phyloP scores from a whole-genome alignment of 92 coral and sea anemone genomes.

The Epizoanthus fatuus region DNA sequence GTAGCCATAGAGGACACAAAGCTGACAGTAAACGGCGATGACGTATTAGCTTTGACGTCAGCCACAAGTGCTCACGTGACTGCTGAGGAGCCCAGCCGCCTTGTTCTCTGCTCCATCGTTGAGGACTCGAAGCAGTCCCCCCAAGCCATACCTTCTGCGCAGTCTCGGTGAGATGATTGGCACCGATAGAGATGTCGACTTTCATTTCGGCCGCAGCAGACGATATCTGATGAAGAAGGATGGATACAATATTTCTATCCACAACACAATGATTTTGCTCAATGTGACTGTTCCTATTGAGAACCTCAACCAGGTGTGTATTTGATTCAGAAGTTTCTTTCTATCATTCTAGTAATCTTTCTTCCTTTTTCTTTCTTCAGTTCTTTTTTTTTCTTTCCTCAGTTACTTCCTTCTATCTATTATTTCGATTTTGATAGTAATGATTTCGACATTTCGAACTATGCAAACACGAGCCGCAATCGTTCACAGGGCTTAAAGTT shows the following conservation, averaged over 20 bases:
- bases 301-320: slow-evolving; percentile 8
- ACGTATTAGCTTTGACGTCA: neutral
- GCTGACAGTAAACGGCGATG: too few relatives aligned
- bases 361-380: too few relatives aligned
- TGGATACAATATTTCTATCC: slow-evolving; percentile 24
- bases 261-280: neutral
- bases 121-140: neutral
- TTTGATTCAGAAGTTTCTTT: too few relatives aligned
- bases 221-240: slow-evolving; percentile 15
- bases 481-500: too few relatives aligned
- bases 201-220: slow-evolving; percentile 8
- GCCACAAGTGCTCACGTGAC: slow-evolving; percentile 9
- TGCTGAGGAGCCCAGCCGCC: neutral
- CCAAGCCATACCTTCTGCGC: slow-evolving; percentile 20
- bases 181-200: slow-evolving; percentile 28
- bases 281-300: neutral
- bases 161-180: slow-evolving; percentile 13
- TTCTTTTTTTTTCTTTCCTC: too few relatives aligned
- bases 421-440: too few relatives aligned
- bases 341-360: too few relatives aligned
- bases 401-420: too few relatives aligned
- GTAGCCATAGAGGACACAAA: too few relatives aligned
- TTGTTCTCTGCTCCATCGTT: neutral
- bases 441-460: too few relatives aligned
- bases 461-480: too few relatives aligned